These are phyloP conservation scores for Anthophora plumipes DNA, from an alignment of 2,888 invertebrate genomes.

Conservation along the genomic window DNA sequence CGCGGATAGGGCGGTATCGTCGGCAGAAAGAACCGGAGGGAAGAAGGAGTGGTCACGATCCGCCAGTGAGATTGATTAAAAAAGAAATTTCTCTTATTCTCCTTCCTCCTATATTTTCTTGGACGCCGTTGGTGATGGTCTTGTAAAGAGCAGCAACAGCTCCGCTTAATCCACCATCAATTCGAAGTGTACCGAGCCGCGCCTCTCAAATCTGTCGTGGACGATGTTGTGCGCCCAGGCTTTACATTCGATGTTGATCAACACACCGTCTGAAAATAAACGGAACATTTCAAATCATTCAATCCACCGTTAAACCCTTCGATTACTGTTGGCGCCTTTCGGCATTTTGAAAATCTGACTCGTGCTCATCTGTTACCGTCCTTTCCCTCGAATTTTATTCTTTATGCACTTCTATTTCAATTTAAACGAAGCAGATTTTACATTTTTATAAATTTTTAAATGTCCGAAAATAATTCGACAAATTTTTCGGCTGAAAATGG, in stretches of 20 bases:
- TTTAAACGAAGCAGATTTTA: too few relatives aligned
- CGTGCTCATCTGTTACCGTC: too few relatives aligned
- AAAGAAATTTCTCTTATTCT: constrained; percentile 67
- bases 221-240: constrained; percentile 96
- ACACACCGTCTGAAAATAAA: constrained; percentile 89
- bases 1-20: constrained; percentile 66
- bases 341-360: too few relatives aligned
- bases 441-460: too few relatives aligned
- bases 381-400: too few relatives aligned
- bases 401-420: too few relatives aligned
- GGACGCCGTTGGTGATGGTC: constrained; percentile 74
- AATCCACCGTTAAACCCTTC: too few relatives aligned
- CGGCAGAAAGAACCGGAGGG: constrained; percentile 66
- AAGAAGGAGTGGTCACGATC: constrained; percentile 67
- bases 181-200: constrained; percentile 97
- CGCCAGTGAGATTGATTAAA: constrained; percentile 69
- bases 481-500: too few relatives aligned
- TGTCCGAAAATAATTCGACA: too few relatives aligned
- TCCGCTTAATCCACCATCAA: constrained; percentile 93
- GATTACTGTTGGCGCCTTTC: too few relatives aligned
- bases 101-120: constrained; percentile 55
- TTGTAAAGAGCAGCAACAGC: constrained; percentile 54
- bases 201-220: constrained; percentile 94
- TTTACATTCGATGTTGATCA: constrained; percentile 97
- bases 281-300: background rate